Percentiles rank a stretch among this genome's conserved stretches.
Conservation (phyloP, 2,888 invertebrate genomes). For the Pterostichus niger region DNA sequence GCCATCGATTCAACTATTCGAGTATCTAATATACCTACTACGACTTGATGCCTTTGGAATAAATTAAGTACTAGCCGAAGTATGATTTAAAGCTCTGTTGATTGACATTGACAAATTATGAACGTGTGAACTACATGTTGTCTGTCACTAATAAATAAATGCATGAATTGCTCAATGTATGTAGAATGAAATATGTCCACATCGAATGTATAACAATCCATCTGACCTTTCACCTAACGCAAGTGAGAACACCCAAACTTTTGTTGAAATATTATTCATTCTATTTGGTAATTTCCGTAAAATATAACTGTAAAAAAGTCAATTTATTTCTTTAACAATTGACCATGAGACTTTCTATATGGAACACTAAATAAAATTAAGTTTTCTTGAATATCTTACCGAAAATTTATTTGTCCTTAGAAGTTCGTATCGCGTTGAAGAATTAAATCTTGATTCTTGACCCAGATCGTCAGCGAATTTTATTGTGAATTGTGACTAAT, state of each 20-base stretch:
- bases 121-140: conserved; percentile 26
- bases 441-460: conserved; percentile 9
- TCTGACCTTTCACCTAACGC: conserved; percentile 7
- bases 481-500: not conserved
- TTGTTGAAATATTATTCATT: conserved; percentile 9
- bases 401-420: conserved; percentile 8
- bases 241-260: conserved; percentile 16
- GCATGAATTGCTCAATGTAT: conserved; percentile 32
- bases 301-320: conserved; percentile 8
- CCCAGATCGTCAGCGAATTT: conserved; percentile 6
- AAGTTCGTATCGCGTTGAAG: conserved; percentile 10
- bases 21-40: not conserved
- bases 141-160: conserved; percentile 47
- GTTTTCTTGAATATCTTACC: conserved; percentile 9
- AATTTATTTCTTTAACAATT: conserved; percentile 14
- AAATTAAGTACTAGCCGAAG: not conserved
- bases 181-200: not conserved
- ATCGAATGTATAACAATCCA: conserved; percentile 20
- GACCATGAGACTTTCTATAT: conserved; percentile 10
- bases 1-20: too few species aligned
- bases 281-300: conserved; percentile 16
- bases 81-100: not conserved
- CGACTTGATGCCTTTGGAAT: not conserved
- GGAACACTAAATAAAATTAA: conserved; percentile 10
- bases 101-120: conserved; percentile 11